Evolutionary conservation across 1,140 invertebrate species (phyloP), one percentile per base, ranked within the genome.

Genomic region (Ctenoplectra terminalis): DNA sequence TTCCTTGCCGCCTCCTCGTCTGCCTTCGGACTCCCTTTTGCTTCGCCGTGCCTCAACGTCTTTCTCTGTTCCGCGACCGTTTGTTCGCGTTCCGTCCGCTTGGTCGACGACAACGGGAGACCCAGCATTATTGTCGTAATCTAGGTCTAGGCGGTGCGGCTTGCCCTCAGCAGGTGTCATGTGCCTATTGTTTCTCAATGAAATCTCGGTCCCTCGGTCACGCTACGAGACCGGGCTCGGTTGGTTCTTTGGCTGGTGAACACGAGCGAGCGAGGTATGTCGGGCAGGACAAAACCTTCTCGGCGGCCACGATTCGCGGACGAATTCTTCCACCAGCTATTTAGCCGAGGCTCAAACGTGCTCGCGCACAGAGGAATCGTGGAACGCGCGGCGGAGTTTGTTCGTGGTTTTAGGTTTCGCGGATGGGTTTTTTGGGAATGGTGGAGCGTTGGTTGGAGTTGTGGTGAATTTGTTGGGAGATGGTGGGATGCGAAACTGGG

Each of bases 151-250:
- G 87, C 88, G 78, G 77, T 84, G 29, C 40, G 72, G 83, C 75
- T 84, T 48, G 90, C 86, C 88, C 87, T 89, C 85, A 84, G 80
- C 89, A 90, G 91, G 89, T 91, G 90, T 90, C 90, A 87, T 85
- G 90, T 88, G 81, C 87, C 90, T 84, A 90, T 91, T 91, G 90
- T 90, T 90, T 86, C 88, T 89, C 89, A 90, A 91, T 90, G 90
- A 88, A 90, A 92, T 90, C 88, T 87, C 83, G 66, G 79, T 69
- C 80, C 85, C 87, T 84, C 83, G 76, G 84, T 89, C 84, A 85
- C 76, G 80, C 70, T 48, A 67, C 52, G n/a, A 50, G 76, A 69
- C 61, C 46, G 50, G 40, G 50, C 63, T 31, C 17, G 7, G 2
- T 9, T 29, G 56, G 31, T 26, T 52, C 48, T 5, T 70, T 5